Conservation (phyloP, 2,888 invertebrate species). For the Diadegma fenestrale region DNA sequence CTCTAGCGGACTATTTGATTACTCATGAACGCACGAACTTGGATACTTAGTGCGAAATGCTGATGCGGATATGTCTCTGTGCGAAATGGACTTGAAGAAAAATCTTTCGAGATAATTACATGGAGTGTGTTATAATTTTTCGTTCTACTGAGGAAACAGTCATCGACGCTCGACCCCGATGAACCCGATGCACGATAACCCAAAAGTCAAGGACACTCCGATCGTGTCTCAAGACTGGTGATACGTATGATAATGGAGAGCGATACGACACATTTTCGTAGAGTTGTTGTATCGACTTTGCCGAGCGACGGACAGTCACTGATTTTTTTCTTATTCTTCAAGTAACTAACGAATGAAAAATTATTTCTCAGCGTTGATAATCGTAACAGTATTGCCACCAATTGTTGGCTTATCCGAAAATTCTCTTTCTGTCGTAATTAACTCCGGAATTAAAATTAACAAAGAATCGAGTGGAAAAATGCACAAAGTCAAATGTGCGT, state of each 20-base stretch:
- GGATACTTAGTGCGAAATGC: not conserved
- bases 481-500: not conserved
- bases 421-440: too few relatives aligned
- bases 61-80: not conserved
- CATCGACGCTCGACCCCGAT: slow-evolving; percentile 68
- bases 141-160: slow-evolving; percentile 73
- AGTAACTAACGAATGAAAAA: not conserved
- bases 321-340: not conserved
- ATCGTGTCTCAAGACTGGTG: slow-evolving; percentile 74
- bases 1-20: not conserved
- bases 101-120: slow-evolving; percentile 21
- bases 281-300: slow-evolving; percentile 19
- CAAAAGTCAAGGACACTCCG: slow-evolving; percentile 81
- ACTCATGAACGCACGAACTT: not conserved
- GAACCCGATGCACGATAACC: slow-evolving; percentile 79
- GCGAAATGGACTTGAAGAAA: not conserved
- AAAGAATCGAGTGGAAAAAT: not conserved
- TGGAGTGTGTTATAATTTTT: slow-evolving; percentile 73
- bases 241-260: slow-evolving; percentile 62
- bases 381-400: not conserved
- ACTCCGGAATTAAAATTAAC: too few relatives aligned
- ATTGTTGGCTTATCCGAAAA: too few relatives aligned
- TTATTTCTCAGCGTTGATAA: not conserved
- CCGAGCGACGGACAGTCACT: not conserved
- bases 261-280: slow-evolving; percentile 41